phyloP scores from a whole-genome alignment of 92 coral and sea anemone species.

The Porites evermanni region DNA sequence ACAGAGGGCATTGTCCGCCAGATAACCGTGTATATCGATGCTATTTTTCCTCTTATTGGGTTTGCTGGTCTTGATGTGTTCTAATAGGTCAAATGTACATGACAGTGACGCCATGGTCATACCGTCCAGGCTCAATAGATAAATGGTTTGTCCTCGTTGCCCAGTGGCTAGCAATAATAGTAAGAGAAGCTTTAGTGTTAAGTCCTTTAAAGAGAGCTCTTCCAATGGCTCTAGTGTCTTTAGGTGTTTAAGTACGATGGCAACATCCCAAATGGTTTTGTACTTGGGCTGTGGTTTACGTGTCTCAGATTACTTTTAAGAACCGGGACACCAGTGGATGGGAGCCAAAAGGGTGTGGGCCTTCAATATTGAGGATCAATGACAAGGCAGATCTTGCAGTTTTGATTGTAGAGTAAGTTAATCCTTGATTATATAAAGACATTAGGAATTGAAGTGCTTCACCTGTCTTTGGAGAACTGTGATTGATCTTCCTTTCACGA shows the following conservation, averaged over 20 bases:
- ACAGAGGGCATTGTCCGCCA: slow-evolving; percentile 36
- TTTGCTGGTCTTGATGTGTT: slow-evolving; percentile 61
- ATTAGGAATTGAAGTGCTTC: slow-evolving; percentile 47
- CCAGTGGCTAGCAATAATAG: slow-evolving; percentile 52
- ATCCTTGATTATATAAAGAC: slow-evolving; percentile 48
- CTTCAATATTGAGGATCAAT: slow-evolving; percentile 10
- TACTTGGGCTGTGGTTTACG: slow-evolving; percentile 56
- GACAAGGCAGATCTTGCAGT: slow-evolving; percentile 59
- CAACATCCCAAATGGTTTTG: slow-evolving; percentile 61
- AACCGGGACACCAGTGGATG: slow-evolving; percentile 51
- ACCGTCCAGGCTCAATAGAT: slow-evolving; percentile 24
- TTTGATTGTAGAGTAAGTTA: slow-evolving; percentile 41
- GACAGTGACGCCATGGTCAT: slow-evolving; percentile 21
- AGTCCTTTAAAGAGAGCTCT: slow-evolving; percentile 36
- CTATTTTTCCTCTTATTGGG: slow-evolving; percentile 26
- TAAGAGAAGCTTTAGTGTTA: slow-evolving; percentile 41
- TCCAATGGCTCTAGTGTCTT: slow-evolving; percentile 33
- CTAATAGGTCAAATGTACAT: slow-evolving; percentile 33
- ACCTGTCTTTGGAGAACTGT: slow-evolving; percentile 48
- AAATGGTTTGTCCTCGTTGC: slow-evolving; percentile 59
- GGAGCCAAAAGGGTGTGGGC: slow-evolving; percentile 29
- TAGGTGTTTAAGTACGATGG: slow-evolving; percentile 34
- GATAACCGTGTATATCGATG: slow-evolving; percentile 19
- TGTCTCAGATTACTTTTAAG: slow-evolving; percentile 54
- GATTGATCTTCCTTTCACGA: slow-evolving; percentile 54